Evolutionary conservation across 2,113 vertebrate species (phyloP), one percentile per base, ranked within the genome.

Genomic region (Agapornis roseicollis): DNA sequence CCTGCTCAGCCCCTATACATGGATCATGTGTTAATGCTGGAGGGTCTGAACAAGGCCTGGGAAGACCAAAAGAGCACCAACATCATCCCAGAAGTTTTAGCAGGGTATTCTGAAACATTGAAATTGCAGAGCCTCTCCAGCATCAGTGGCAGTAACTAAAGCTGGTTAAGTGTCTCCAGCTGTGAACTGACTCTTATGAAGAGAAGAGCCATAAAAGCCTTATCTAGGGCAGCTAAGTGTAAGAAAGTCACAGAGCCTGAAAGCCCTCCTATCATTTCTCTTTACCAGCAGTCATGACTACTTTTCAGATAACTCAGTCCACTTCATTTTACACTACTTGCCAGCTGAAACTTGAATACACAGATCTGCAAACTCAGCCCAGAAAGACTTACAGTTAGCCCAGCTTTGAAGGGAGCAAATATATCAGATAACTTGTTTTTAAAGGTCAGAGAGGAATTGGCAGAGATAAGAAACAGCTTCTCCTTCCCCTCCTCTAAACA

Each of bases 161-260:
- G 81, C 89, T 82, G 88, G 88, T 46, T 80, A 41, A 95, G 88
- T 24, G 50, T 39, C 60, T 90, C 78, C 87, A 94, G 88, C 85
- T 94, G 89, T 41, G 89, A 93, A 46, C 77, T 3, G 31, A 76
- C 61, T 85, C 29, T 69, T 92, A 20, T 0, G 1, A 27, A 85
- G 53, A 78, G 41, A 44, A 87, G 42, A 93, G 33, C 49, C 61
- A 52, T 37, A 83, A 95, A 91, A 95, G 65, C 87, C 22, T 80
- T 82, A 83, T 73, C 64, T 89, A 25, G 93, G 79, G 42, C 74
- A 95, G 12, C 49, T 44, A n/a, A 93, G 74, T 15, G n/a, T 17
- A 15, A 63, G 81, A 46, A 39, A 96, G 46, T 28, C 28, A 61
- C 1, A 1, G 35, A 85, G 76, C 15, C 79, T 82, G 56, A 81